These are phyloP conservation scores for Temnothorax unifasciatus DNA, from an alignment of 2,888 invertebrate genomes.

Conservation along the genomic window DNA sequence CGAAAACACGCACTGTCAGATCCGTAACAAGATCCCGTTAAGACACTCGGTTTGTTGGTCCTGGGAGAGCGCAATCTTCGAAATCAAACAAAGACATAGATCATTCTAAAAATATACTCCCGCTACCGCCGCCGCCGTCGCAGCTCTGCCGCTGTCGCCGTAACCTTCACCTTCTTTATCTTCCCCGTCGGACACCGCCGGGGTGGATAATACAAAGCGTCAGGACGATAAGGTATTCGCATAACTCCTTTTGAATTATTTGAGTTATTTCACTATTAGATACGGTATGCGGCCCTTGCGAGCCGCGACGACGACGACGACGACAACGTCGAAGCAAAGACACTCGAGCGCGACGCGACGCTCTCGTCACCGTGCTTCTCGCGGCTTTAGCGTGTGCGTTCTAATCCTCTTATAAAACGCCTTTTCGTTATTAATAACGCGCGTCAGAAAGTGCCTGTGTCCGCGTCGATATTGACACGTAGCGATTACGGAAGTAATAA, in stretches of 20 bases:
- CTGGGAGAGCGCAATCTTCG: constrained; percentile 79
- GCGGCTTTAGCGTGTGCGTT: constrained; percentile 43
- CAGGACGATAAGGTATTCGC: constrained; percentile 83
- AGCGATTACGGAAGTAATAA: constrained; percentile 4
- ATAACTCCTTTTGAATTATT: constrained; percentile 85
- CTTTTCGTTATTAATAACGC: constrained; percentile 76
- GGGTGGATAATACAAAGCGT: constrained; percentile 81
- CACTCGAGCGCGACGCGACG: constrained; percentile 29
- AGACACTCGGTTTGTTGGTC: constrained; percentile 66
- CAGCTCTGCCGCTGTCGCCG: constrained; percentile 50
- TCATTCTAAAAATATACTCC: constrained; percentile 83
- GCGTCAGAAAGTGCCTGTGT: not conserved
- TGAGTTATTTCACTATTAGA: constrained; percentile 85
- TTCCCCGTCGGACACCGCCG: constrained; percentile 53
- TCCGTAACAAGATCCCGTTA: constrained; percentile 82
- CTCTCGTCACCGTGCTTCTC: constrained; percentile 19
- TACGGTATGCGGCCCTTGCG: constrained; percentile 80
- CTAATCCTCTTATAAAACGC: constrained; percentile 66
- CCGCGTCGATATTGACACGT: constrained; percentile 15
- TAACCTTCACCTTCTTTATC: constrained; percentile 62
- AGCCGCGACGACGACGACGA: constrained; percentile 54
- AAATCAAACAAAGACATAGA: constrained; percentile 83
- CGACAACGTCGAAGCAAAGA: constrained; percentile 60
- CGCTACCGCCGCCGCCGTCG: constrained; percentile 62
- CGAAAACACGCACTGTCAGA: constrained; percentile 74